These are phyloP conservation scores for Pterophyllum scalare DNA, from an alignment of 2,113 vertebrate genomes.

Conservation along the genomic window DNA sequence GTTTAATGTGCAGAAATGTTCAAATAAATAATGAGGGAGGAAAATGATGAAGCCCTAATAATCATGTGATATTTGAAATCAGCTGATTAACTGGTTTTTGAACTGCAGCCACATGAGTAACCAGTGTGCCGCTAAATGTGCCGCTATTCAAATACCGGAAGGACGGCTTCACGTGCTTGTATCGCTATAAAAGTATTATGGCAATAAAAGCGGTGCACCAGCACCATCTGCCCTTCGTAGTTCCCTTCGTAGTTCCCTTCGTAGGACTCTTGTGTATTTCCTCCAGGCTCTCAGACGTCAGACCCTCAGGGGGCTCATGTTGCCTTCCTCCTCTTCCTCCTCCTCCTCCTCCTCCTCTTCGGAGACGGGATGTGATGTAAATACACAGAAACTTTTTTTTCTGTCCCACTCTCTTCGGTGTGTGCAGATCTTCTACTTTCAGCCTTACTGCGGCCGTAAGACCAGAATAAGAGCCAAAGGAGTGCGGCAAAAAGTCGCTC, in stretches of 20 bases:
- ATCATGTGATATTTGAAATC: background rate
- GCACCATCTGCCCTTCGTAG: background rate
- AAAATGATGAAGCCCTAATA: accelerated
- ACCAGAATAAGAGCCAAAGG: background rate
- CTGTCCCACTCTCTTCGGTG: constrained; percentile 12
- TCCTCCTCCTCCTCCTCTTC: constrained; percentile 62
- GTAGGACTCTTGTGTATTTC: background rate
- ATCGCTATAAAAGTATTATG: background rate
- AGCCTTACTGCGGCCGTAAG: background rate
- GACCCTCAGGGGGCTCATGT: constrained; percentile 27
- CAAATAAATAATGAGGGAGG: background rate
- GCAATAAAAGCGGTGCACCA: background rate
- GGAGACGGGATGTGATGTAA: constrained; percentile 84
- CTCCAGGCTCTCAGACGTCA: constrained; percentile 53
- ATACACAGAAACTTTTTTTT: constrained; percentile 56
- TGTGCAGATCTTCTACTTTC: constrained; percentile 47
- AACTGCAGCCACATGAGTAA: accelerated
- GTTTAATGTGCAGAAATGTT: no score
- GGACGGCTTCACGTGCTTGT: background rate
- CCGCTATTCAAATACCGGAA: background rate
- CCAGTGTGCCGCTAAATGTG: background rate
- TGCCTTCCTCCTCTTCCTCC: constrained; percentile 37
- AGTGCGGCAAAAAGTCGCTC: background rate
- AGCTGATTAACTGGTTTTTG: background rate
- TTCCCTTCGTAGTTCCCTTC: background rate